Percentiles rank a stretch among this genome's conserved stretches.
Conservation (phyloP, 1,140 invertebrate species). For the Nebria ingens region DNA sequence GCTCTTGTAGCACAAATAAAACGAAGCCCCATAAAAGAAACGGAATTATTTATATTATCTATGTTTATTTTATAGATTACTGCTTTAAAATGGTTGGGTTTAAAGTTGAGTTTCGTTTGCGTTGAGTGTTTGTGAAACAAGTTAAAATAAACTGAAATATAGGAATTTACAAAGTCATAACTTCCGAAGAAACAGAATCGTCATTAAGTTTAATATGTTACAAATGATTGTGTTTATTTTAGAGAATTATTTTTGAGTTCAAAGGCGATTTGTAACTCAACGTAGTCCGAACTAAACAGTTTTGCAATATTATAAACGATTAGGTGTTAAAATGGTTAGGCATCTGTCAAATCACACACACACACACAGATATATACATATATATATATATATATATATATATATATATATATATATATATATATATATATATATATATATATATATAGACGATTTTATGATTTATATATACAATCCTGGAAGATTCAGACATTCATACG, state of each 20-base stretch:
- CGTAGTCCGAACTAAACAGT: neutral
- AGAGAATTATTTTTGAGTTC: neutral
- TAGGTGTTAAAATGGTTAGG: neutral
- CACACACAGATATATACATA: neutral
- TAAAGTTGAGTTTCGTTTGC: too few species aligned
- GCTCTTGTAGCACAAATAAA: too few species aligned
- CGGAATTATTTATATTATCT: too few species aligned
- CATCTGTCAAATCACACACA: neutral
- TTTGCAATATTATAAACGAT: neutral
- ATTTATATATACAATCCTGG: too few species aligned
- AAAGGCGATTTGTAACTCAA: neutral
- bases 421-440: conserved; percentile 3
- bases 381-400: conserved; percentile 5
- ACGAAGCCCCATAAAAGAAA: too few species aligned
- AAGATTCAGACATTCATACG: too few species aligned
- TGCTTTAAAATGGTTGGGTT: too few species aligned
- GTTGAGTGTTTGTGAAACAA: too few species aligned
- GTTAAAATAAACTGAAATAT: neutral
- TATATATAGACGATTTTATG: neutral
- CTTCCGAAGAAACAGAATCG: neutral
- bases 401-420: conserved; percentile 3
- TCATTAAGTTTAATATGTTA: neutral
- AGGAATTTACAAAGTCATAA: neutral
- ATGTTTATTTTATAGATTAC: too few species aligned
- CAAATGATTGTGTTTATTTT: neutral